phyloP scores from a whole-genome alignment of 1,140 invertebrate genomes.

The Portunus trituberculatus region DNA sequence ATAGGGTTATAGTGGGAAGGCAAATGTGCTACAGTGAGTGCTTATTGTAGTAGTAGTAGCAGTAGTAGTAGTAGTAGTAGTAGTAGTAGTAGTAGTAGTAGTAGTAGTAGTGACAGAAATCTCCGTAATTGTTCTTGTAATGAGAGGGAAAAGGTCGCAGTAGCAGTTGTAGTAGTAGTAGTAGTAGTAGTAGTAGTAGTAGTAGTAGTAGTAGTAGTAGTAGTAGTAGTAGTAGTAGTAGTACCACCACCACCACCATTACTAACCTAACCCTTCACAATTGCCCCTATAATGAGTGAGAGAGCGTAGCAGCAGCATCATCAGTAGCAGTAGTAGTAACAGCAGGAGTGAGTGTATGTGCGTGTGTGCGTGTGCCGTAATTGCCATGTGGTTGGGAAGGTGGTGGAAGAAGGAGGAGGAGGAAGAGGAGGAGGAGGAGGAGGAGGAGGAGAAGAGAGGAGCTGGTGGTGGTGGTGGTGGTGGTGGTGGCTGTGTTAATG shows the following conservation, averaged over 20 bases:
- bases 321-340: neutral
- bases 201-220: neutral
- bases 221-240: constrained; percentile 15
- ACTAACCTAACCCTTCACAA: no score
- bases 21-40: no score
- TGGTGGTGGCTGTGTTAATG: no score
- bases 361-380: neutral
- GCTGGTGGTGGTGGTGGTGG: neutral
- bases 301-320: neutral
- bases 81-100: neutral
- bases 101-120: neutral
- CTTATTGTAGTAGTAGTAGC: neutral
- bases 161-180: neutral
- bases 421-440: neutral
- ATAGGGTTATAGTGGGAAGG: neutral
- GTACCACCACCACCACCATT: no score
- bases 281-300: neutral
- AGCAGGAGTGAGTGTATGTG: neutral
- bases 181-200: constrained; percentile 2
- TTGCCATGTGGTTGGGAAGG: neutral
- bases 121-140: no score
- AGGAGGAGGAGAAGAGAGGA: neutral
- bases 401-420: no score
- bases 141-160: neutral
- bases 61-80: neutral